Percentiles rank a stretch among this genome's conserved stretches.
phyloP scores from a whole-genome alignment of 2,888 invertebrate genomes.

The Chromoteleia sp. region DNA sequence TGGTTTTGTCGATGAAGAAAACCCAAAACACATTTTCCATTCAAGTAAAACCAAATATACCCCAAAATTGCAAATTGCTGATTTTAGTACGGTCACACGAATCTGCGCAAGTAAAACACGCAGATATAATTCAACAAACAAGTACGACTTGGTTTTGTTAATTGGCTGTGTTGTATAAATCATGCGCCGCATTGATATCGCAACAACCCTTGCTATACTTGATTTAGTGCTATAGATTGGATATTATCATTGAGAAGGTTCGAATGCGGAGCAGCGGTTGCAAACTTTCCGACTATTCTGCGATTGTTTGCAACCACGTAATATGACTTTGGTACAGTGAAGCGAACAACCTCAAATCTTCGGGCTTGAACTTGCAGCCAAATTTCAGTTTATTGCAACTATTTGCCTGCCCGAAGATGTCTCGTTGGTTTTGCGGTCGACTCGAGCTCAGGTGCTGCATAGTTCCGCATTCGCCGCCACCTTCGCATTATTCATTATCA shows the following conservation, averaged over 20 bases:
- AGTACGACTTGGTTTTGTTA: constrained; percentile 32
- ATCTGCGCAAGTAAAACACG: constrained; percentile 28
- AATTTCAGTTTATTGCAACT: constrained; percentile 69
- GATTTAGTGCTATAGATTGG: constrained; percentile 52
- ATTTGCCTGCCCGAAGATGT: constrained; percentile 53
- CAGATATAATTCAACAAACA: constrained; percentile 35
- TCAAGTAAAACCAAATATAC: no score
- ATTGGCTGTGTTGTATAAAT: constrained; percentile 49
- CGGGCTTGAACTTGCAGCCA: constrained; percentile 52
- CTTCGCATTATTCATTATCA: constrained; percentile 37
- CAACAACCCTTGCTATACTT: constrained; percentile 39
- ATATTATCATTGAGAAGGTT: constrained; percentile 50
- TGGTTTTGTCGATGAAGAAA: no score
- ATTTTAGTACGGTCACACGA: constrained; percentile 4
- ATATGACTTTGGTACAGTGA: constrained; percentile 62
- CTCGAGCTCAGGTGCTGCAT: constrained; percentile 47
- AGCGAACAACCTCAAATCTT: constrained; percentile 62
- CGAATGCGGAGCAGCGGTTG: constrained; percentile 24
- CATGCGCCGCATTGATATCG: constrained; percentile 25
- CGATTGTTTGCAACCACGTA: constrained; percentile 66
- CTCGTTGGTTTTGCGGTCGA: constrained; percentile 62
- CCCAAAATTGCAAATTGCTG: not conserved
- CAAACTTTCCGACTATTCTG: constrained; percentile 57
- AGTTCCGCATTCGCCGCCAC: constrained; percentile 1
- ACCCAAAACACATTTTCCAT: not conserved